Evolutionary conservation across 2,888 invertebrate genomes (phyloP).

Genomic region (Xylota sylvarum): DNA sequence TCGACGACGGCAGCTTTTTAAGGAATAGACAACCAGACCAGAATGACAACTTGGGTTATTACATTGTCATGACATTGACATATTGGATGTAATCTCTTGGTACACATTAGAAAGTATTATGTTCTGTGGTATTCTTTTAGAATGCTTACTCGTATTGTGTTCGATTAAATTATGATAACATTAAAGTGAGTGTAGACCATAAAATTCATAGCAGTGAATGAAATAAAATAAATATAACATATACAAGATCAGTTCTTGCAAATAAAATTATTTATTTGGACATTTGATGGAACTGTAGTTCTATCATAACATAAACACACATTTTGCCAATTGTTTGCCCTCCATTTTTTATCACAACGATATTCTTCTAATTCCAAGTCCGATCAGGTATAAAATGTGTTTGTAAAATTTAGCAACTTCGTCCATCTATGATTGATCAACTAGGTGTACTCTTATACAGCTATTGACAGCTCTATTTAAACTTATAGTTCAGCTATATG

Average conservation of each 20-base stretch:
- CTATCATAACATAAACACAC: no score
- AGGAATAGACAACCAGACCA: constrained; percentile 2
- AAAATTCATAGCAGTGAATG: background rate
- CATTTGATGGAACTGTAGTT: no score
- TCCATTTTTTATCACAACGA: no score
- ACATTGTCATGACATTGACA: constrained; percentile 5
- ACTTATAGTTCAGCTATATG: no score
- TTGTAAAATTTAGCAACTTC: no score
- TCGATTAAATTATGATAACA: background rate
- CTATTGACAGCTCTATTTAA: no score
- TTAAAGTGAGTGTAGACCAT: background rate
- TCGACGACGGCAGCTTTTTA: background rate
- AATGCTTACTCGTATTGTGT: background rate
- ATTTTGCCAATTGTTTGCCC: no score
- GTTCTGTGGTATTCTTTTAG: background rate
- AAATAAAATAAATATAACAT: background rate
- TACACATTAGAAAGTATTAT: background rate
- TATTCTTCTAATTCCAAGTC: no score
- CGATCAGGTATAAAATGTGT: no score
- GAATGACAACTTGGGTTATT: background rate
- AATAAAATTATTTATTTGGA: background rate
- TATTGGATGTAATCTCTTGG: background rate
- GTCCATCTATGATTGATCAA: no score
- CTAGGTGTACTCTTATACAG: no score
- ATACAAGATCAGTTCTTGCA: background rate